Evolutionary conservation across 2,797 vertebrate genomes (phyloP).

Genomic region (Lepidocolaptes lacrymiger): DNA sequence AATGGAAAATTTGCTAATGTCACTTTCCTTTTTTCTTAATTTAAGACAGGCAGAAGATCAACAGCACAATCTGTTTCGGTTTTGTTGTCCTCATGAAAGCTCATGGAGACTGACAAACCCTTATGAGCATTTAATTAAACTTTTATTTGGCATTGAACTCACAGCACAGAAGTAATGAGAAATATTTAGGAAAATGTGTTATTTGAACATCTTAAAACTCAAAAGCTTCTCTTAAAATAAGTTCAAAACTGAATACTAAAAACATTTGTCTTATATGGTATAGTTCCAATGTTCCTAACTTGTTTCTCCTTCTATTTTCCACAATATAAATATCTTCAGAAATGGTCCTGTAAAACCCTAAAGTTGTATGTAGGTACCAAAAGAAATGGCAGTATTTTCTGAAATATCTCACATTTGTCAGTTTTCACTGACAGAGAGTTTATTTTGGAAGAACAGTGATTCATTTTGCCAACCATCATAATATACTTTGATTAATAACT

Average conservation of each 20-base stretch:
- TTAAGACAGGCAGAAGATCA: not conserved
- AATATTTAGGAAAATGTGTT: not conserved
- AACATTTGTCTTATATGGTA: not conserved
- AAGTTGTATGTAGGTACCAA: not conserved
- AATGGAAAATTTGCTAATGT: not conserved
- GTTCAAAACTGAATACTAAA: not conserved
- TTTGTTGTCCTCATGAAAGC: not conserved
- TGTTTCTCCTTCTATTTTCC: not conserved
- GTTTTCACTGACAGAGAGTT: not conserved
- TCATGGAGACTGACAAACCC: not conserved
- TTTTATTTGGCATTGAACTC: not conserved
- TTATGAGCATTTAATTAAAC: not conserved
- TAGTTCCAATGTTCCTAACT: not conserved
- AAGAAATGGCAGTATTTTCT: not conserved
- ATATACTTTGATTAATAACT: constrained; percentile 51
- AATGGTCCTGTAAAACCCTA: not conserved
- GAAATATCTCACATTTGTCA: not conserved
- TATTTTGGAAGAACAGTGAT: not conserved
- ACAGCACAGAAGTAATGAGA: not conserved
- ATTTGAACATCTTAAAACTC: not conserved
- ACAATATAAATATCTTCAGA: not conserved
- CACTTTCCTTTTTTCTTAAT: not conserved
- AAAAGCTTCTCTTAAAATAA: not conserved
- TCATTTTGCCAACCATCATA: constrained; percentile 14
- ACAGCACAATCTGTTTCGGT: not conserved